Conservation (phyloP, 1,140 invertebrate genomes). For the Halyomorpha halys region DNA sequence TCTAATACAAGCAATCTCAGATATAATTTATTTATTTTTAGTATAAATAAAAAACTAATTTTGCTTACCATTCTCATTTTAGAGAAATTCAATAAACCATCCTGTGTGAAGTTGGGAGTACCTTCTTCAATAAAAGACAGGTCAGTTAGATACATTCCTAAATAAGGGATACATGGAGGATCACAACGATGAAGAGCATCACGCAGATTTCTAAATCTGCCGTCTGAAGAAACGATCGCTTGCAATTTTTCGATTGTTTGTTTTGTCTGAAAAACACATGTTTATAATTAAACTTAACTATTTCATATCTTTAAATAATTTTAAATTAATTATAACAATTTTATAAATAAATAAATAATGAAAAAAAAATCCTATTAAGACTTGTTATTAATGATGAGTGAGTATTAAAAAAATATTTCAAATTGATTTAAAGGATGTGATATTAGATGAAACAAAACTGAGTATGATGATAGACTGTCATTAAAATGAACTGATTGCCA, state of each 20-base stretch:
- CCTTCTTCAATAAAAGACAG: constrained; percentile 91
- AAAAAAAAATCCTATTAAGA: too few relatives aligned
- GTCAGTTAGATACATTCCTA: constrained; percentile 87
- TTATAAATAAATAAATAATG: too few relatives aligned
- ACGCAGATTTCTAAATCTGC: constrained; percentile 74
- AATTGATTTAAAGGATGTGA: too few relatives aligned
- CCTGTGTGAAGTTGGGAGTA: constrained; percentile 82
- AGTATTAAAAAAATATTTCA: too few relatives aligned
- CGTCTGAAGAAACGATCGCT: constrained; percentile 76
- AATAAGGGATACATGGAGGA: constrained; percentile 85
- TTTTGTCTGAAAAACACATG: constrained; percentile 53
- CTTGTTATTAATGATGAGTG: too few relatives aligned
- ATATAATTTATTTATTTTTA: too few relatives aligned
- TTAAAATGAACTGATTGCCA: too few relatives aligned
- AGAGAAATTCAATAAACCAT: constrained; percentile 86
- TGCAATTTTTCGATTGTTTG: constrained; percentile 82
- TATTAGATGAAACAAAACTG: too few relatives aligned
- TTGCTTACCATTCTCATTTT: constrained; percentile 86
- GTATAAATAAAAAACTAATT: not conserved
- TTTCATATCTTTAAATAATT: too few relatives aligned
- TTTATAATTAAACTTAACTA: not conserved
- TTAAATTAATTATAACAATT: too few relatives aligned
- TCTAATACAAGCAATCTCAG: too few relatives aligned
- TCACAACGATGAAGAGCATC: constrained; percentile 85
- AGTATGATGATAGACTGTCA: too few relatives aligned